phyloP scores from a whole-genome alignment of 2,797 vertebrate genomes.

The Eremophila alpestris region DNA sequence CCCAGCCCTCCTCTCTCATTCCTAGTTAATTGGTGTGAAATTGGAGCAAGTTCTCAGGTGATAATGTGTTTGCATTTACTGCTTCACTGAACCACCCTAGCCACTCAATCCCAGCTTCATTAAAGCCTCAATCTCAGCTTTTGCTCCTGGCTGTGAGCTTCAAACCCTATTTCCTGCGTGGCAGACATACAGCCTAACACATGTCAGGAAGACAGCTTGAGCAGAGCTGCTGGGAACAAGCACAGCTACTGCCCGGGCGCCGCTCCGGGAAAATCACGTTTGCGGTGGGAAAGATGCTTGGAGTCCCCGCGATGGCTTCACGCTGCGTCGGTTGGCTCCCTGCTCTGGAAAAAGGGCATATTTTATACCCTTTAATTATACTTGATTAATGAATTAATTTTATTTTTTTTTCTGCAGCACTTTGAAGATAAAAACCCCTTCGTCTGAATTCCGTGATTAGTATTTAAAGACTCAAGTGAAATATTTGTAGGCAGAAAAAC shows the following conservation, averaged over 20 bases:
- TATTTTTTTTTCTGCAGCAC: slow-evolving; percentile 1
- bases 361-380: slow-evolving; percentile 66
- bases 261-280: slow-evolving; percentile 47
- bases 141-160: slow-evolving; percentile 73
- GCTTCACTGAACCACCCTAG: slow-evolving; percentile 74
- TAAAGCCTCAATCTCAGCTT: slow-evolving; percentile 65
- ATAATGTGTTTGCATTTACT: slow-evolving; percentile 81
- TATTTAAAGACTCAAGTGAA: slow-evolving; percentile 54
- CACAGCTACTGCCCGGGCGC: not conserved
- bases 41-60: slow-evolving; percentile 78
- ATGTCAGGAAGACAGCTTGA: slow-evolving; percentile 64
- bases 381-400: slow-evolving; percentile 64
- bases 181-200: slow-evolving; percentile 60
- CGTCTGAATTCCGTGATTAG: slow-evolving; percentile 52
- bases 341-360: not conserved
- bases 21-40: slow-evolving; percentile 79
- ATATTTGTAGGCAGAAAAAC: slow-evolving; percentile 56
- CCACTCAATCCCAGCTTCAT: slow-evolving; percentile 73
- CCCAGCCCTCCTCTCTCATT: slow-evolving; percentile 73
- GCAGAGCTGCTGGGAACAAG: slow-evolving; percentile 38
- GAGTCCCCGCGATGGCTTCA: slow-evolving; percentile 13
- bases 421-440: slow-evolving; percentile 64
- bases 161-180: slow-evolving; percentile 73
- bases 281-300: not conserved
- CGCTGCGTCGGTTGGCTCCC: not conserved